A percentile compares a stretch with the other conserved stretches of the same genome.
phyloP scores from a whole-genome alignment of 2,888 invertebrate species.

The Empis livida region DNA sequence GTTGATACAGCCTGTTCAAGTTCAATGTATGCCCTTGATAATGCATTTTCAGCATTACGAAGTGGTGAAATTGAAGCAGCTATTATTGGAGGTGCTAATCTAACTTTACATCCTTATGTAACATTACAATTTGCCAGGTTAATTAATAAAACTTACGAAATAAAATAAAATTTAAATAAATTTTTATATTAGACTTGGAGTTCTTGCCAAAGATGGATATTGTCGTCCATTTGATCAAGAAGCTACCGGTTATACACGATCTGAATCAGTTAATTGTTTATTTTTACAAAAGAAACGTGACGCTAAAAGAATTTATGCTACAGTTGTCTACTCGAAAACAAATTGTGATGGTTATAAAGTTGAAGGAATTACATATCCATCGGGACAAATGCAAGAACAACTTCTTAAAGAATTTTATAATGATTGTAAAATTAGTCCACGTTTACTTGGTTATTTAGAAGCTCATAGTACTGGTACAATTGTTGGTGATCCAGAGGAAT shows the following conservation, averaged over 20 bases:
- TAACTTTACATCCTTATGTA: slow-evolving; percentile 77
- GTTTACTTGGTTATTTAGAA: slow-evolving; percentile 63
- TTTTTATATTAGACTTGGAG: slow-evolving; percentile 45
- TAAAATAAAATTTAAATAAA: neutral
- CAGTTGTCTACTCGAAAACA: slow-evolving; percentile 61
- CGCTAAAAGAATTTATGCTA: slow-evolving; percentile 54
- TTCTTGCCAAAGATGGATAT: slow-evolving; percentile 69
- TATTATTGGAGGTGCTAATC: slow-evolving; percentile 75
- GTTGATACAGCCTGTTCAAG: slow-evolving; percentile 95
- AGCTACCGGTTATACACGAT: slow-evolving; percentile 71
- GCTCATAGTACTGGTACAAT: slow-evolving; percentile 75
- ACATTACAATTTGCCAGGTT: slow-evolving; percentile 75
- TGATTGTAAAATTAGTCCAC: slow-evolving; percentile 57
- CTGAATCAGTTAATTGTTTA: slow-evolving; percentile 59
- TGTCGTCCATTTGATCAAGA: slow-evolving; percentile 85
- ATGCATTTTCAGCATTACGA: slow-evolving; percentile 61
- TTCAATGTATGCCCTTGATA: slow-evolving; percentile 74
- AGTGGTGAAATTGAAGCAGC: slow-evolving; percentile 78
- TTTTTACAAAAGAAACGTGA: slow-evolving; percentile 58
- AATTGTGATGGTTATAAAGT: slow-evolving; percentile 69
- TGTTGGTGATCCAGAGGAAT: slow-evolving; percentile 87
- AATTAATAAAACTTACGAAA: slow-evolving; percentile 7
- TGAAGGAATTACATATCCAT: slow-evolving; percentile 56
- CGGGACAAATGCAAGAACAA: slow-evolving; percentile 48
- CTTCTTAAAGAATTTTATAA: slow-evolving; percentile 51